Conservation (phyloP, 2,888 invertebrate species). For the Balanococcus diminutus region DNA sequence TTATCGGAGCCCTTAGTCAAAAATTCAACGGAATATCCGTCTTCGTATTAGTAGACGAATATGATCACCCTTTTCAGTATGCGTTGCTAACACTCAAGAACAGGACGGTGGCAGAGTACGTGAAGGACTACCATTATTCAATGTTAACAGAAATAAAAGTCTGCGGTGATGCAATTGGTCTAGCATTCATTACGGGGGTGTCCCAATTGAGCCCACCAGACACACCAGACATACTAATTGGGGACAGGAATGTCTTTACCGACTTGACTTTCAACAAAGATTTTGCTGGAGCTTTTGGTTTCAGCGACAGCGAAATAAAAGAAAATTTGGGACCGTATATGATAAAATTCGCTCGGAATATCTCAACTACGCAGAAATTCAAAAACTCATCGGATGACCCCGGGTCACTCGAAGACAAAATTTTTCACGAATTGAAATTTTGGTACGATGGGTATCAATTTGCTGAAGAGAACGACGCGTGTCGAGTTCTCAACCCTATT, state of each 20-base stretch:
- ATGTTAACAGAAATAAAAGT: not conserved
- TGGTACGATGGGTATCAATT: not conserved
- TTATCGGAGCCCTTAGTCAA: not conserved
- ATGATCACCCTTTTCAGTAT: not conserved
- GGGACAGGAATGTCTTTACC: not conserved
- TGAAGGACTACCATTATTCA: not conserved
- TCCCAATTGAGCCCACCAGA: not conserved
- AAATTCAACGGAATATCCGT: not conserved
- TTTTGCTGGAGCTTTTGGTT: not conserved
- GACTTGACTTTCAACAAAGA: slow-evolving; percentile 5
- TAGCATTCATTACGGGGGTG: not conserved
- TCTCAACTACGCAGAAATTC: not conserved
- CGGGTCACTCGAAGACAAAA: not conserved
- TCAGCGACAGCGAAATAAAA: not conserved
- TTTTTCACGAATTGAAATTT: not conserved
- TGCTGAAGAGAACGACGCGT: not conserved
- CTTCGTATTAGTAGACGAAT: not conserved
- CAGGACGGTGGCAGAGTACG: not conserved
- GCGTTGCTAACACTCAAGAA: not conserved
- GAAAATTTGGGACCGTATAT: not conserved
- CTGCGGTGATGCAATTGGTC: not conserved
- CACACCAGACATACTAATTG: not conserved
- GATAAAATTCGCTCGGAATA: not conserved
- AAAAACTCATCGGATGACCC: not conserved
- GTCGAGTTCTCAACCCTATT: not conserved